These are phyloP conservation scores for Atethmia centrago DNA, from an alignment of 2,888 invertebrate genomes.

Conservation along the genomic window DNA sequence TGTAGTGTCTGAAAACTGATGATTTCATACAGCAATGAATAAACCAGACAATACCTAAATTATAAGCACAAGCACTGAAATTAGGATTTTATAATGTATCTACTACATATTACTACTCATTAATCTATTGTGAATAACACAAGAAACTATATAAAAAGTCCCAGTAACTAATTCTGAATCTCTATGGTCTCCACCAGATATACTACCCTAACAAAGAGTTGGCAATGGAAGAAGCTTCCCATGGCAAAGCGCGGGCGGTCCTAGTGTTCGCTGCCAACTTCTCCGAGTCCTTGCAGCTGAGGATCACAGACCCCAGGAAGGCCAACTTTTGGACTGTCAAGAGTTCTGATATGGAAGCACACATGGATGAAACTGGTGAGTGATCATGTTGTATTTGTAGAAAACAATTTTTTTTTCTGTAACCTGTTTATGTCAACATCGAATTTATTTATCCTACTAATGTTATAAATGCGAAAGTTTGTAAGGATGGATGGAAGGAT, in stretches of 20 bases:
- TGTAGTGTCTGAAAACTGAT: too few species aligned
- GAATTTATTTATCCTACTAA: too few species aligned
- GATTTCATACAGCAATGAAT: too few species aligned
- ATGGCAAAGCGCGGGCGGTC: conserved; percentile 94
- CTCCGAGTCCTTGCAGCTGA: conserved; percentile 91
- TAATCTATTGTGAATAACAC: too few species aligned
- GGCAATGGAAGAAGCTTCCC: conserved; percentile 92
- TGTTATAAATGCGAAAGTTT: too few species aligned
- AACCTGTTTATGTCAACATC: too few species aligned
- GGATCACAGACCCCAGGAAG: conserved; percentile 91
- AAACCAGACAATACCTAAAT: too few species aligned
- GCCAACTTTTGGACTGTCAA: conserved; percentile 91
- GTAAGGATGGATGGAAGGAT: too few species aligned
- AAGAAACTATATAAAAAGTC: background rate
- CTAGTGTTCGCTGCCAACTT: conserved; percentile 94
- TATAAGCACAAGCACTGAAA: too few species aligned
- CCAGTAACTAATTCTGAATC: background rate
- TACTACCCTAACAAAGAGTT: conserved; percentile 90
- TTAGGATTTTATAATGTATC: too few species aligned
- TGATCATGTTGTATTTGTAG: background rate
- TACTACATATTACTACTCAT: too few species aligned
- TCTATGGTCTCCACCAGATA: conserved; percentile 78
- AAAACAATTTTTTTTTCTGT: too few species aligned
- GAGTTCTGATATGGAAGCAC: conserved; percentile 92
- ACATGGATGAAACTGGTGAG: conserved; percentile 96